Evolutionary conservation across 2,888 invertebrate genomes (phyloP), one percentile per base, ranked within the genome.

Genomic region (Pachymerium ferrugineum): DNA sequence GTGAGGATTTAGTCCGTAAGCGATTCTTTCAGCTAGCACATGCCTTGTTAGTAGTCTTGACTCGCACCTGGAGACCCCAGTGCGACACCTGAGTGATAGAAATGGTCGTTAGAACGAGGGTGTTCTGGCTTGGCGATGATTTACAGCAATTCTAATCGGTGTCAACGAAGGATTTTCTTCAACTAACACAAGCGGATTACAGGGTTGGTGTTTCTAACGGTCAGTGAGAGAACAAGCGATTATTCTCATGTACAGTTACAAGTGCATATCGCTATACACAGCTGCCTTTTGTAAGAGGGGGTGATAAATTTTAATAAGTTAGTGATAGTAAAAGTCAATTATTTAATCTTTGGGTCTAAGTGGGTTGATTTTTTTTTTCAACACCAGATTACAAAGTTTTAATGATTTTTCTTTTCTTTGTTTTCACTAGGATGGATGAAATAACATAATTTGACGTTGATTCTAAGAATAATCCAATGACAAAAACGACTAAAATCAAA

Each of bases 101-200:
- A 22, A 8, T 47, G 4, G 47, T 47, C 19, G 47, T 47, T 47
- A 47, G 16, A 47, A 19, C 47, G 47, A 47, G 47, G 22, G 47
- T 19, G 47, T 16, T 47, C 47, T 47, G 47, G 47, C 47, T 47
- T 47, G 47, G 47, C 47, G 47, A 47, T 47, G 47, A 47, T 47
- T 47, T 47, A 47, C 47, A 47, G 47, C 47, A 47, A 47, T 47
- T 47, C 47, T 47, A 47, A 47, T 47, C 47, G 47, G 47, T 47
- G 47, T 47, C 47, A 47, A 47, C 47, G 47, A 47, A 47, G 47
- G 47, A 47, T 47, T 47, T 47, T 47, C 47, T 47, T 47, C 4
- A 22, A 47, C 19, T 22, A 8, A 22, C 47, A 47, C 47, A 47
- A 47, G 16, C 47, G 47, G 47, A 47, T 47, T 47, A 47, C 47